Evolutionary conservation across 2,888 invertebrate species (phyloP), one percentile per base, ranked within the genome.

Genomic region (Zhuqinia jingwanae): DNA sequence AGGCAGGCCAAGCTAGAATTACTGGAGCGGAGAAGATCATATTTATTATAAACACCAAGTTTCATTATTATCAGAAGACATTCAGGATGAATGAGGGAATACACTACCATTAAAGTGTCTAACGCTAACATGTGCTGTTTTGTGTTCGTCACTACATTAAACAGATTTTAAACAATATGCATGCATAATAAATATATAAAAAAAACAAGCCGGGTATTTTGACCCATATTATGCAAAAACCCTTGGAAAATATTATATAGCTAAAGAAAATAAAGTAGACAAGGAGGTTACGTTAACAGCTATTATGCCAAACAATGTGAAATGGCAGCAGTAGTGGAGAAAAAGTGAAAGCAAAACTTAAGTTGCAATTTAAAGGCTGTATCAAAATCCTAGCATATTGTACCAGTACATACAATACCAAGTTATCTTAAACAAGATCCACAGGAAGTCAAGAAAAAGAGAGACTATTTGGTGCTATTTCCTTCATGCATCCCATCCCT

Each of bases 51-150:
- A 65, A 65, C 20, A 42, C 42, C 17, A 36, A 36, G 17, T 65
- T 65, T 20, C 65, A 42, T 65, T 65, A 42, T 65, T 42, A 65
- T 36, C 65, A 65, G 65, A 63, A n/a, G n/a, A n/a, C n/a, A n/a
- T n/a, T n/a, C n/a, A n/a, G 30, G 30, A 65, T 17, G 20, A 15
- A n/a, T 42, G 36, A 42, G 3, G 65, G 17, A 11, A 42, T n/a
- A n/a, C 36, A 65, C 36, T 6, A 17, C 65, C 65, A 65, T 65
- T 58, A 17, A 65, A 17, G 65, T n/a, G 30, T 30, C 27, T 17
- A 13, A 60, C 22, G 60, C n/a, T n/a, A 60, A 25, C 60, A 60
- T 60, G 15, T 60, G n/a, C 60, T 25, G 30, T 60, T n/a, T n/a
- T n/a, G n/a, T n/a, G 8, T 36, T 6, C 3, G 8, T 36, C 8